Conservation (phyloP, 2,888 invertebrate species). For the Chaetogeoica ovagalla region DNA sequence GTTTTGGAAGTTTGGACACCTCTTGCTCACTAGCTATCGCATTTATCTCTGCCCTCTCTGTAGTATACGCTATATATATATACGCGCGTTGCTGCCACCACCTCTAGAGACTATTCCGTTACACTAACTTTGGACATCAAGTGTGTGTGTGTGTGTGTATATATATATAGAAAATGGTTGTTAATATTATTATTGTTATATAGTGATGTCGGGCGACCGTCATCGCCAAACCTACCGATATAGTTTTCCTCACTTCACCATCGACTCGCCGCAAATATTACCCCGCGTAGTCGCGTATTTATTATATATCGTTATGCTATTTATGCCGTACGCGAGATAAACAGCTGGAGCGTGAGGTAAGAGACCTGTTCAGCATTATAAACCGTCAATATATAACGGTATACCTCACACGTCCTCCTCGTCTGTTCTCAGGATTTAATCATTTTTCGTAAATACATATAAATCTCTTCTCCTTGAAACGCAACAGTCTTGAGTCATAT, state of each 20-base stretch:
- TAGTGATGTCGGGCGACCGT: background rate
- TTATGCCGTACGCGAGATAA: background rate
- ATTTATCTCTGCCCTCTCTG: background rate
- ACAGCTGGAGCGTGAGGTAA: no score
- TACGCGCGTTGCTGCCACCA: background rate
- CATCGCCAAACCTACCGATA: background rate
- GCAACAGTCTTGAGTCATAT: no score
- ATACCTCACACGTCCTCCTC: no score
- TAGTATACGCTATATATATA: background rate
- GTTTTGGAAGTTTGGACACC: slow-evolving; percentile 40
- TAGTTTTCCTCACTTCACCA: background rate
- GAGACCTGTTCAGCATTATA: no score
- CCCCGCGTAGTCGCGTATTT: slow-evolving; percentile 7
- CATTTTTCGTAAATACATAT: no score
- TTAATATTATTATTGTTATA: background rate
- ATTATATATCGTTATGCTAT: slow-evolving; percentile 3
- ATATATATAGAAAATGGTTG: slow-evolving; percentile 1
- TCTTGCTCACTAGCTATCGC: slow-evolving; percentile 18
- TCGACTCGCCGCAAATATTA: no score
- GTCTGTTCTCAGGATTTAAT: no score
- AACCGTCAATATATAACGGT: no score
- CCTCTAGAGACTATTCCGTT: slow-evolving; percentile 38
- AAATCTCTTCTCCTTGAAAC: no score
- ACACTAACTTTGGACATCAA: slow-evolving; percentile 45
- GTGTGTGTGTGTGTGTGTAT: background rate